A percentile compares a stretch with the other conserved stretches of the same genome.
These are phyloP conservation scores for Dendrolimus pini DNA, from an alignment of 2,888 invertebrate species.

Conservation along the genomic window DNA sequence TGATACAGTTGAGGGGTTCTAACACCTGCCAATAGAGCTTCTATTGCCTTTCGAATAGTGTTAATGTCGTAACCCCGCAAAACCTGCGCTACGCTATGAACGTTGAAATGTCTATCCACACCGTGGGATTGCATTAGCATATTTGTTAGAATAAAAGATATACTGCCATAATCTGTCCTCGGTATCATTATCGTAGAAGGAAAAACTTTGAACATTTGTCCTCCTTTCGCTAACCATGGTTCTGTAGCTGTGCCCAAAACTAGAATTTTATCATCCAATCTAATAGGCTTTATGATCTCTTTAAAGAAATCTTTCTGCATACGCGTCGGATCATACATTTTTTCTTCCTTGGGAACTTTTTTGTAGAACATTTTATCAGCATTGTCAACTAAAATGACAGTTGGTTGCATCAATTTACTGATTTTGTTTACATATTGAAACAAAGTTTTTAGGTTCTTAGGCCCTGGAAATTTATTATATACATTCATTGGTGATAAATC, in stretches of 20 bases:
- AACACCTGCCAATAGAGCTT: slow-evolving; percentile 54
- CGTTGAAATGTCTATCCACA: slow-evolving; percentile 75
- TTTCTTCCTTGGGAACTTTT: slow-evolving; percentile 79
- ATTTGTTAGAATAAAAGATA: slow-evolving; percentile 71
- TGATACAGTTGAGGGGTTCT: slow-evolving; percentile 70
- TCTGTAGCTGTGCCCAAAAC: slow-evolving; percentile 81
- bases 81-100: slow-evolving; percentile 73
- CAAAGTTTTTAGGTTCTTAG: slow-evolving; percentile 81
- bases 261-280: slow-evolving; percentile 79
- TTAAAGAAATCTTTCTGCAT: slow-evolving; percentile 82
- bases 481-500: slow-evolving; percentile 84
- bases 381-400: slow-evolving; percentile 82
- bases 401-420: slow-evolving; percentile 81
- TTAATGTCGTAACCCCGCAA: slow-evolving; percentile 73
- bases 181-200: slow-evolving; percentile 75
- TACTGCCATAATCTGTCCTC: slow-evolving; percentile 76
- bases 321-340: slow-evolving; percentile 80
- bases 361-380: slow-evolving; percentile 83
- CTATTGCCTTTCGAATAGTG: slow-evolving; percentile 56
- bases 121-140: slow-evolving; percentile 77
- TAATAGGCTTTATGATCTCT: slow-evolving; percentile 81
- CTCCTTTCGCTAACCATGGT: slow-evolving; percentile 78
- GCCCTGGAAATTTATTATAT: slow-evolving; percentile 81
- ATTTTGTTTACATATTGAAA: slow-evolving; percentile 81
- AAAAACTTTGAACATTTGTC: slow-evolving; percentile 71